These are phyloP conservation scores for Drosophila longiperda DNA, from an alignment of 2,888 invertebrate species.

Conservation along the genomic window DNA sequence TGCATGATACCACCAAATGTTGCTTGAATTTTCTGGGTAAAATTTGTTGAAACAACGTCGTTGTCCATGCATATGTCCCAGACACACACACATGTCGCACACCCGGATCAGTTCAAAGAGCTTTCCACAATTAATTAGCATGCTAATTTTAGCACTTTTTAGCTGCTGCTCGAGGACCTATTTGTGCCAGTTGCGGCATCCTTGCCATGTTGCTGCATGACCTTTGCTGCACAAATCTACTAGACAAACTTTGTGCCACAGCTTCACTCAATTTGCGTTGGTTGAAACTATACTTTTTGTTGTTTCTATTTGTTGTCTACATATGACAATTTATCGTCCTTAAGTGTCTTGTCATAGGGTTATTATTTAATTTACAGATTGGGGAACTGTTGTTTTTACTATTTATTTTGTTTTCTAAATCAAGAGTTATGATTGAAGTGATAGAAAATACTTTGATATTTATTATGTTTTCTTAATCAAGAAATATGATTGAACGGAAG, in stretches of 20 bases:
- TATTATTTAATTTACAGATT: background rate
- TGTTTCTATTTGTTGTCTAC: constrained; percentile 9
- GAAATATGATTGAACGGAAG: background rate
- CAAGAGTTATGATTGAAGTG: too few species aligned
- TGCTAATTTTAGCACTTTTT: constrained; percentile 57
- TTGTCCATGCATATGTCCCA: constrained; percentile 19
- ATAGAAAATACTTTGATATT: background rate
- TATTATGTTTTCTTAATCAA: background rate
- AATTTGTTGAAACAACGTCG: constrained; percentile 26
- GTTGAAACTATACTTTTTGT: background rate
- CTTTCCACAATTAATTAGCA: constrained; percentile 58
- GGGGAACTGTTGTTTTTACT: background rate
- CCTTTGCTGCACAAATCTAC: constrained; percentile 11
- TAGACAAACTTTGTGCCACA: constrained; percentile 39
- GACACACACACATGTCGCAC: background rate
- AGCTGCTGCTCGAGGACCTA: constrained; percentile 22
- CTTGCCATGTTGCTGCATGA: constrained; percentile 19
- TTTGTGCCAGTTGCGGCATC: constrained; percentile 10
- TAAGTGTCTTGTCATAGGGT: background rate
- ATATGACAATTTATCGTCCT: constrained; percentile 24
- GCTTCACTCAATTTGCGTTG: constrained; percentile 6
- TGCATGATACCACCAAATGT: background rate
- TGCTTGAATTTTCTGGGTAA: constrained; percentile 18
- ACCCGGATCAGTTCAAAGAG: constrained; percentile 24
- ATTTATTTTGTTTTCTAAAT: background rate